phyloP scores from a whole-genome alignment of 2,888 invertebrate genomes.

The Drosophila setosimentum region DNA sequence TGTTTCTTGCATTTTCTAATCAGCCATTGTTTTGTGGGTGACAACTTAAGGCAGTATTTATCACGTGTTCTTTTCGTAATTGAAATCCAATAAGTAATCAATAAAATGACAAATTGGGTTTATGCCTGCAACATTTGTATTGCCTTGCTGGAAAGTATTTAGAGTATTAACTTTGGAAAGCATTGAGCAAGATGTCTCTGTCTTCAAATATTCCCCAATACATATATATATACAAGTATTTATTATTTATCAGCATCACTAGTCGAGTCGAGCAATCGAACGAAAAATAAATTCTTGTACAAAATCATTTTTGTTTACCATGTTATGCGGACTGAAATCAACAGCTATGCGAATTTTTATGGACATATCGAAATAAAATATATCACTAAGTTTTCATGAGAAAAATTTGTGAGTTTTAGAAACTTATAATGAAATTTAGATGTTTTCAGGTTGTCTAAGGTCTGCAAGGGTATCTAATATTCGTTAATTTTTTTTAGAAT shows the following conservation, averaged over 20 bases:
- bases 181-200: not conserved
- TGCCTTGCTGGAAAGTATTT: not conserved
- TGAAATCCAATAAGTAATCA: conserved; percentile 40
- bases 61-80: conserved; percentile 13
- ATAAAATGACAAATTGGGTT: not conserved
- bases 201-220: not conserved
- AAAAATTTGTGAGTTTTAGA: not conserved
- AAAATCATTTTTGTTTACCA: not conserved
- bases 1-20: not conserved
- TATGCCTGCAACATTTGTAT: not conserved
- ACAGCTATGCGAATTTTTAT: not conserved
- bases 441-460: no score
- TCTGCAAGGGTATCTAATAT: no score
- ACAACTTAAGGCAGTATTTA: not conserved
- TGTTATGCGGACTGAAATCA: not conserved
- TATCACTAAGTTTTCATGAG: not conserved
- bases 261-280: not conserved
- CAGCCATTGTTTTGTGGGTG: not conserved
- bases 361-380: not conserved
- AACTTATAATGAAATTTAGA: not conserved
- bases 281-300: not conserved
- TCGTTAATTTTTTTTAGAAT: no score
- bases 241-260: not conserved
- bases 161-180: not conserved
- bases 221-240: no score